Evolutionary conservation across 2,113 vertebrate species (phyloP).

Genomic region (Mesembrinibis cayennensis): DNA sequence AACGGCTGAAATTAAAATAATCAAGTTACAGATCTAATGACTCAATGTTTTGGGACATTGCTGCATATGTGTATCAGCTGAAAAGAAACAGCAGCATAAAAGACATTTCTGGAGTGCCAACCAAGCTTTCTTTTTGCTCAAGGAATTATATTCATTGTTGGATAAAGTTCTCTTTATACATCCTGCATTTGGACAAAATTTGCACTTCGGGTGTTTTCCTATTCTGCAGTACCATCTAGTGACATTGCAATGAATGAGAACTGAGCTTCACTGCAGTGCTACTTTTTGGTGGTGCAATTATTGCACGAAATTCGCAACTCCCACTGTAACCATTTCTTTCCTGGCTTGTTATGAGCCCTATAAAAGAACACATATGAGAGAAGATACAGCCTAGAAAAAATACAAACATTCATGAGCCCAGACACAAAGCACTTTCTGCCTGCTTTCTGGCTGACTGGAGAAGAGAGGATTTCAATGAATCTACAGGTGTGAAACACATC

Average conservation of each 20-base stretch:
- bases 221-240: conserved; percentile 45
- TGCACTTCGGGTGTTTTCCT: neutral
- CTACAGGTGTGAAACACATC: neutral
- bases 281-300: neutral
- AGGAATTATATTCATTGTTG: fast-evolving
- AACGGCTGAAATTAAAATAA: neutral
- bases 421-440: neutral
- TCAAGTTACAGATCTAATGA: neutral
- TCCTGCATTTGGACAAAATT: neutral
- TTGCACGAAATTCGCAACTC: neutral
- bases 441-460: neutral
- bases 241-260: neutral
- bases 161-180: neutral
- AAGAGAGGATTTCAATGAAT: neutral
- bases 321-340: neutral
- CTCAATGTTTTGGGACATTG: neutral
- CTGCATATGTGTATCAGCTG: neutral
- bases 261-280: neutral
- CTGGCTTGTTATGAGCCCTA: neutral
- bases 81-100: neutral
- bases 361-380: neutral
- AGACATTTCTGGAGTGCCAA: neutral
- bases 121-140: neutral
- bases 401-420: neutral
- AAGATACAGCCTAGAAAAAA: neutral